A percentile compares a stretch with the other conserved stretches of the same genome.
Evolutionary conservation across 2,113 vertebrate genomes (phyloP).

Genomic region (Lonchura striata): DNA sequence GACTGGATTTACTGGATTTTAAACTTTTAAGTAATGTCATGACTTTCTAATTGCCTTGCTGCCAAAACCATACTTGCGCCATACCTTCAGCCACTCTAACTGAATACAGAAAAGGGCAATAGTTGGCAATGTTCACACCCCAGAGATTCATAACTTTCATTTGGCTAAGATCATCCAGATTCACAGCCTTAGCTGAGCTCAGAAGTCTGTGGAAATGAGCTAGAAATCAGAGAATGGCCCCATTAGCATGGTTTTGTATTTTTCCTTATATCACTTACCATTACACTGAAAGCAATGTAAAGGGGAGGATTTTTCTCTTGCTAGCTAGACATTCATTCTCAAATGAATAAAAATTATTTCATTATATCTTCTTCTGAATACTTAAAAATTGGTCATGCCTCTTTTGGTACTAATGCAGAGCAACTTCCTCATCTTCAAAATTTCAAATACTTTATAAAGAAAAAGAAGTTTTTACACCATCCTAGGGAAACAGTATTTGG

Average conservation of each 20-base stretch:
- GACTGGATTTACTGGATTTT: neutral
- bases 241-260: neutral
- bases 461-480: neutral
- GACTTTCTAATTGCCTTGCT: neutral
- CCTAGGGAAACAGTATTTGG: neutral
- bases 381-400: neutral
- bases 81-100: neutral
- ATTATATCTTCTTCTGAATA: neutral
- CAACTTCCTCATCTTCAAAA: neutral
- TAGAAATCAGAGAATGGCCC: neutral
- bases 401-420: neutral
- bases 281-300: neutral
- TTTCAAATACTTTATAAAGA: neutral
- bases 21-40: neutral
- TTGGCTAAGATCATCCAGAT: neutral
- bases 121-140: neutral
- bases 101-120: neutral
- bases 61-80: neutral
- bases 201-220: neutral
- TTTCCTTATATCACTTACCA: neutral
- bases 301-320: neutral
- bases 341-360: neutral
- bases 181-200: neutral
- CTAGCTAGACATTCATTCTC: neutral
- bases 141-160: neutral